Evolutionary conservation across 2,797 vertebrate species (phyloP).

Genomic region (Pempheris klunzingeri): DNA sequence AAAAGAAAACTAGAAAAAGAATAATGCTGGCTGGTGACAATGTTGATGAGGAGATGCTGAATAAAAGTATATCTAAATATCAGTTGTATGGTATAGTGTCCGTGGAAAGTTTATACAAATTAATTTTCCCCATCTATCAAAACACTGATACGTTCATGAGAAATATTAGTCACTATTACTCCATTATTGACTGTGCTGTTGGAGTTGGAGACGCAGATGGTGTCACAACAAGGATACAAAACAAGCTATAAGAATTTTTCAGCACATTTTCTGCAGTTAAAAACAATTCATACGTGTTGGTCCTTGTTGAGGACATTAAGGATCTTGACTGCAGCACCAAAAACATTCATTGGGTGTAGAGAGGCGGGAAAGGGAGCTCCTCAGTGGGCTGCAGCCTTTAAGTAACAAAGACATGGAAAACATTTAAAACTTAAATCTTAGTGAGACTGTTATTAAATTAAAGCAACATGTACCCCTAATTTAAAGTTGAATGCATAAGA

Average conservation of each 20-base stretch:
- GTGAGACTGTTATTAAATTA: too few relatives aligned
- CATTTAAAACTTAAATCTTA: background rate
- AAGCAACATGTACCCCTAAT: too few relatives aligned
- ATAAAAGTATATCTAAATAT: conserved; percentile 46
- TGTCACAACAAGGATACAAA: background rate
- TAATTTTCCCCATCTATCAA: background rate
- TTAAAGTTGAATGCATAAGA: background rate
- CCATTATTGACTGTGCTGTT: background rate
- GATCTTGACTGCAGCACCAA: background rate
- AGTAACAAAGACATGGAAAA: conserved; percentile 42
- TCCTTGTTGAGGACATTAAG: background rate
- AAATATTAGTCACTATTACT: background rate
- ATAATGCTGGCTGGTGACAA: conserved; percentile 17
- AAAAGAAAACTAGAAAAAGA: background rate
- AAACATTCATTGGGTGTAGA: conserved; percentile 81
- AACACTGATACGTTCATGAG: too few relatives aligned
- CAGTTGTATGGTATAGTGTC: conserved; percentile 10
- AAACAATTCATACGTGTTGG: conserved; percentile 16
- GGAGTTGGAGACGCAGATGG: background rate
- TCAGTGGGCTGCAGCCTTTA: conserved; percentile 93
- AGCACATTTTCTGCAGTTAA: background rate
- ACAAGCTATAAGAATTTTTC: background rate
- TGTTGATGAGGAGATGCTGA: conserved; percentile 34
- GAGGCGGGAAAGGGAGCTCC: conserved; percentile 90
- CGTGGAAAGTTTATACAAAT: conserved; percentile 25